A percentile compares a stretch with the other conserved stretches of the same genome.
Conservation (phyloP, 2,113 vertebrate species). For the Strix aluco region DNA sequence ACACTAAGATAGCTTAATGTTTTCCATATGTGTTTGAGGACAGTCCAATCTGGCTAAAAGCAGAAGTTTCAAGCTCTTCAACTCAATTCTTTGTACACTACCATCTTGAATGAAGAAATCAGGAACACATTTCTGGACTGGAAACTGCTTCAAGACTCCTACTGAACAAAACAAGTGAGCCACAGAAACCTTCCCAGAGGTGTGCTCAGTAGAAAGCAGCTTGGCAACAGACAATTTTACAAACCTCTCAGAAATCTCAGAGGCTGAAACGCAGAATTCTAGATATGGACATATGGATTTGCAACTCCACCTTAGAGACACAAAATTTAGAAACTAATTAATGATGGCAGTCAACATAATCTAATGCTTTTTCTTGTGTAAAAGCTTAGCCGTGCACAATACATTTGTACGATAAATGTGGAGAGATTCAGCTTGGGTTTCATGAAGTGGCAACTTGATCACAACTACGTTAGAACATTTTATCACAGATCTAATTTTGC, state of each 20-base stretch:
- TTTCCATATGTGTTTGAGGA: background rate
- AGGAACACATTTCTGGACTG: background rate
- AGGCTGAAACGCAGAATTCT: background rate
- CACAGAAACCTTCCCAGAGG: background rate
- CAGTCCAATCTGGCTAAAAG: background rate
- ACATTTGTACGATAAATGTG: background rate
- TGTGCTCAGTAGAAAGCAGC: background rate
- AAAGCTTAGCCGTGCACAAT: background rate
- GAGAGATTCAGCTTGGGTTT: background rate
- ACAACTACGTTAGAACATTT: background rate
- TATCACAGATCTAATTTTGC: background rate
- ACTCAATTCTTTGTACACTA: background rate
- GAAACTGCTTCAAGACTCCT: background rate
- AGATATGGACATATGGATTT: background rate
- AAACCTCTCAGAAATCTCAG: background rate
- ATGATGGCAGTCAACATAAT: background rate
- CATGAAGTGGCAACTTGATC: background rate
- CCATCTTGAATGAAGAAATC: background rate
- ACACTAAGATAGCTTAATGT: background rate
- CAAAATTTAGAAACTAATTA: background rate
- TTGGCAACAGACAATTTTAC: background rate
- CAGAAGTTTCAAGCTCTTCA: background rate
- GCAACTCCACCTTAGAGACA: background rate
- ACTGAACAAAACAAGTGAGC: background rate
- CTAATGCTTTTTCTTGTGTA: background rate